A percentile compares a stretch with the other conserved stretches of the same genome.
These are phyloP conservation scores for Fistularia commersonii DNA, from an alignment of 2,797 vertebrate genomes.

Conservation along the genomic window DNA sequence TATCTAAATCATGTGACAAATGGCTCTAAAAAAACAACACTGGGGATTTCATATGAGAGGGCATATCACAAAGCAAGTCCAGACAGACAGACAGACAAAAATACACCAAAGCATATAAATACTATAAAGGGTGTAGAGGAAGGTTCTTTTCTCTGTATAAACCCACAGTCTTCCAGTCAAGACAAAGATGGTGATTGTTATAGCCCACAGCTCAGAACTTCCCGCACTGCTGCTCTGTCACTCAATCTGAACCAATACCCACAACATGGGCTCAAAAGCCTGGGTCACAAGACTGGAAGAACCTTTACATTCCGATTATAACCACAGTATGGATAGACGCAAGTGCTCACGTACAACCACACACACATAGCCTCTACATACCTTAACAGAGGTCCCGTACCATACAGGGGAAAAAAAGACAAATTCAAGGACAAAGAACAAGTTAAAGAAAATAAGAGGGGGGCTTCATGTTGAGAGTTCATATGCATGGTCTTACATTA, in stretches of 20 bases:
- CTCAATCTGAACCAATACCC: conserved; percentile 51
- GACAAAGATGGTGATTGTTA: conserved; percentile 60
- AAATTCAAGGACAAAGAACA: conserved; percentile 50
- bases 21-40: conserved; percentile 14
- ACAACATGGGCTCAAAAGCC: conserved; percentile 55
- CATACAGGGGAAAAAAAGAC: conserved; percentile 42
- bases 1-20: neutral
- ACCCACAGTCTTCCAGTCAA: conserved; percentile 20
- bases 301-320: conserved; percentile 56
- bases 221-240: conserved; percentile 35
- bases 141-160: conserved; percentile 12
- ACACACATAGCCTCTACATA: conserved; percentile 17
- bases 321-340: conserved; percentile 34
- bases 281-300: conserved; percentile 61
- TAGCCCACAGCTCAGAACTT: conserved; percentile 26
- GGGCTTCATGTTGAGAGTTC: conserved; percentile 14
- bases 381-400: conserved; percentile 29
- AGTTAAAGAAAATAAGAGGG: conserved; percentile 42
- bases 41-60: conserved; percentile 23
- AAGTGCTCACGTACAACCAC: conserved; percentile 7
- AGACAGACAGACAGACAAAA: conserved; percentile 16
- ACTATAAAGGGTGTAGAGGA: conserved; percentile 18
- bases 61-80: conserved; percentile 8
- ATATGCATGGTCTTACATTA: conserved; percentile 33
- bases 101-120: conserved; percentile 12